A percentile compares a stretch with the other conserved stretches of the same genome.
Evolutionary conservation across 1,140 invertebrate species (phyloP).

Genomic region (Eriosoma lanigerum): DNA sequence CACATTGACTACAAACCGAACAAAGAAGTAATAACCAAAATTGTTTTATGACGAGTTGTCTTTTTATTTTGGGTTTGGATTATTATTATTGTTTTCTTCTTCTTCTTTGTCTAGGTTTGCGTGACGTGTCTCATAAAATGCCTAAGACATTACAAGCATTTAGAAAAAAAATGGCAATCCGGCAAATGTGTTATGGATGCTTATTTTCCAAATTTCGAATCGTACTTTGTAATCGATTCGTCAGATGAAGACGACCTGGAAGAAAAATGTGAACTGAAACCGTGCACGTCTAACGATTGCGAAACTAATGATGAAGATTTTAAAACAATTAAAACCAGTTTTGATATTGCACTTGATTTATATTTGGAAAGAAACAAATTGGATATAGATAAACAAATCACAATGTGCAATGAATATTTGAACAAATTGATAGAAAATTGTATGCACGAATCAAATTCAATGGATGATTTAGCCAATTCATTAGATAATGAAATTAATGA

Average conservation of each 20-base stretch:
- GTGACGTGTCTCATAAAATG: neutral
- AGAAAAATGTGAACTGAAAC: neutral
- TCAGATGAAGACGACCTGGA: neutral
- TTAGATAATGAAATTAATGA: neutral
- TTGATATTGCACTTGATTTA: neutral
- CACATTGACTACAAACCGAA: neutral
- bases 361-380: neutral
- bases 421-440: neutral
- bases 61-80: neutral
- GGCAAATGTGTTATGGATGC: constrained; percentile 5
- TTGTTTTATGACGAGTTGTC: too few species aligned
- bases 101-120: constrained; percentile 24
- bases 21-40: neutral
- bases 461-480: neutral
- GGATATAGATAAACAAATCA: neutral
- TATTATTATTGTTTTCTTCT: neutral
- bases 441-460: neutral
- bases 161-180: neutral
- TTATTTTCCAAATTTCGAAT: neutral
- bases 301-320: neutral
- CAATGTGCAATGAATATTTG: neutral
- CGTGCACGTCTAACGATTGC: neutral
- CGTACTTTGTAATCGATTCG: neutral
- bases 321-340: too few species aligned
- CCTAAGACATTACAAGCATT: neutral